phyloP scores from a whole-genome alignment of 2,113 vertebrate genomes.

The Galbula dea region DNA sequence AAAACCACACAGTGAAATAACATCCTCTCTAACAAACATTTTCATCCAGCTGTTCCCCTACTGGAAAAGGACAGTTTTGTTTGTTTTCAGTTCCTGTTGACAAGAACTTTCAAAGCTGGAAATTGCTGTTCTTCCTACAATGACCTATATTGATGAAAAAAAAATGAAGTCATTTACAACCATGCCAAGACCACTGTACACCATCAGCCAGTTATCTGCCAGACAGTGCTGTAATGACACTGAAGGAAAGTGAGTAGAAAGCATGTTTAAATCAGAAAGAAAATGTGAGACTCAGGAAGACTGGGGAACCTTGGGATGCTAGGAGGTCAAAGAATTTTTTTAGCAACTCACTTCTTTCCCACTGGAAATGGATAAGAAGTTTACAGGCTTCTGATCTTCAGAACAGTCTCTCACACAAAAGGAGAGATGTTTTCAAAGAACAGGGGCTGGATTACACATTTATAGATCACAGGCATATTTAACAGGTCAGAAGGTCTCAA shows the following conservation, averaged over 20 bases:
- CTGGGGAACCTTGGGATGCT: background rate
- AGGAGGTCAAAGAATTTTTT: background rate
- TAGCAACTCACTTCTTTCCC: background rate
- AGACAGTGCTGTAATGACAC: background rate
- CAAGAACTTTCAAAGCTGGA: background rate
- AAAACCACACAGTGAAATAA: background rate
- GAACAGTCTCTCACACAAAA: constrained; percentile 13
- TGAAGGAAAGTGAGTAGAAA: background rate
- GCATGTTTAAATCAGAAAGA: background rate
- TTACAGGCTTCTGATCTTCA: constrained; percentile 30
- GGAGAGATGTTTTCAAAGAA: constrained; percentile 40
- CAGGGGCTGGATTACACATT: background rate
- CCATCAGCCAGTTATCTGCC: background rate
- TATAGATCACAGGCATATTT: constrained; percentile 37
- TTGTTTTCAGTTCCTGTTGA: background rate
- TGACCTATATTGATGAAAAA: background rate
- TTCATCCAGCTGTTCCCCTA: background rate
- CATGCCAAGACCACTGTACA: background rate
- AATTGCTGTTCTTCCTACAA: background rate
- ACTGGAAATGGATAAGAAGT: constrained; percentile 11
- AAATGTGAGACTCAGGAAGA: background rate
- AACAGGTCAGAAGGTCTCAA: constrained; percentile 36
- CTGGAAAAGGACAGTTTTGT: background rate
- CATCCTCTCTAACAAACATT: background rate
- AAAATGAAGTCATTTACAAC: background rate